A percentile compares a stretch with the other conserved stretches of the same genome.
phyloP scores from a whole-genome alignment of 1,140 invertebrate genomes.

The Nylanderia fulva region DNA sequence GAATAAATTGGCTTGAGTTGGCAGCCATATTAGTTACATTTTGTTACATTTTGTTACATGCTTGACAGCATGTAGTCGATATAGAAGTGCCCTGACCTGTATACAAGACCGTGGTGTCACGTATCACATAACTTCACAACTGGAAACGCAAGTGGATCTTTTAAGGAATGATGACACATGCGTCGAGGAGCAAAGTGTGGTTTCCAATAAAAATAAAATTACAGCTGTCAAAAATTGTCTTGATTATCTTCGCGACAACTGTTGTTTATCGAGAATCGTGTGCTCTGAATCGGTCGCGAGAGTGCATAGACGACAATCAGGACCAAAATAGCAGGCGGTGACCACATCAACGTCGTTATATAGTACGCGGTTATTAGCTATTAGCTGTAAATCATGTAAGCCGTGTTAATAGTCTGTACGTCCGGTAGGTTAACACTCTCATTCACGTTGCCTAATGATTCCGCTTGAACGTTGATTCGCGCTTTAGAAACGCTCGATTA shows the following conservation, averaged over 20 bases:
- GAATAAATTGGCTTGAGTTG: too few species aligned
- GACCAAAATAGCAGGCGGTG: constrained; percentile 28
- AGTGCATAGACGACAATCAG: neutral
- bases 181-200: neutral
- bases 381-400: constrained; percentile 53
- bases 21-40: too few species aligned
- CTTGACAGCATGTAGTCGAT: too few species aligned
- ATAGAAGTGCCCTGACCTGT: too few species aligned
- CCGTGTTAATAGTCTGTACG: constrained; percentile 42
- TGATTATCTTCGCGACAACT: neutral
- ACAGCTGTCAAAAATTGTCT: neutral
- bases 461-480: neutral
- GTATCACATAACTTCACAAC: too few species aligned
- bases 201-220: neutral
- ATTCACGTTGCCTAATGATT: constrained; percentile 69
- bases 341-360: constrained; percentile 47
- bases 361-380: constrained; percentile 45
- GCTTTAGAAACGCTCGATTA: neutral
- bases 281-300: neutral
- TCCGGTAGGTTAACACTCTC: constrained; percentile 40
- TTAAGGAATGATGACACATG: neutral
- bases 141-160: too few species aligned
- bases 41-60: too few species aligned
- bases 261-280: constrained; percentile 3
- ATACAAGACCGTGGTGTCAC: too few species aligned